Evolutionary conservation across 2,888 invertebrate genomes (phyloP).

Genomic region (Pseudococcus jackbeardsleyi): DNA sequence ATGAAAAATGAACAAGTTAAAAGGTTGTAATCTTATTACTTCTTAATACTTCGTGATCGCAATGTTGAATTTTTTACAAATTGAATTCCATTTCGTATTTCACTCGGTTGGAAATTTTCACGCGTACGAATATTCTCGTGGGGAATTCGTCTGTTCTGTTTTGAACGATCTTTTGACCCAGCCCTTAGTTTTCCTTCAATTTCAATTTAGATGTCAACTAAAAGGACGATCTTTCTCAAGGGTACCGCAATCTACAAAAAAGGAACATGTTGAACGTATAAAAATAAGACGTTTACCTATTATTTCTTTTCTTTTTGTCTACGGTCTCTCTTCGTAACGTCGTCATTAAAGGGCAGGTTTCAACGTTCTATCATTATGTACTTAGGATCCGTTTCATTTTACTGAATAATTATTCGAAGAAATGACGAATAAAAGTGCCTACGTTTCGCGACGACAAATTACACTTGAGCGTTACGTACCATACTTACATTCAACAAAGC

Average conservation of each 20-base stretch:
- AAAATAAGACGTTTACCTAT: not conserved
- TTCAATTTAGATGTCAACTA: not conserved
- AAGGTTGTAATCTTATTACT: not conserved
- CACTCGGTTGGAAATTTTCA: not conserved
- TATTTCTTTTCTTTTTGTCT: not conserved
- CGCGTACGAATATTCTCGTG: not conserved
- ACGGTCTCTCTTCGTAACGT: too few relatives aligned
- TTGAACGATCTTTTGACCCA: not conserved
- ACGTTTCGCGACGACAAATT: not conserved
- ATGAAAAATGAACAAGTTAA: not conserved
- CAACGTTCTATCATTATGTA: too few relatives aligned
- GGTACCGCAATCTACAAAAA: not conserved
- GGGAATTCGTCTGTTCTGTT: not conserved
- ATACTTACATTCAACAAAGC: not conserved
- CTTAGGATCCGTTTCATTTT: not conserved
- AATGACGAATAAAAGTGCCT: not conserved
- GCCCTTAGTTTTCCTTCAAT: not conserved
- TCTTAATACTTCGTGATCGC: not conserved
- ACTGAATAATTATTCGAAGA: not conserved
- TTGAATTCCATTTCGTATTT: not conserved
- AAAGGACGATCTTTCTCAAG: slow-evolving; percentile 9
- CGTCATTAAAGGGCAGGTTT: too few relatives aligned
- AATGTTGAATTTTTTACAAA: not conserved
- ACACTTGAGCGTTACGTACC: not conserved
- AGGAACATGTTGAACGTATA: not conserved